phyloP scores from a whole-genome alignment of 23 tunicate species.

The Halocynthia aurantium region DNA sequence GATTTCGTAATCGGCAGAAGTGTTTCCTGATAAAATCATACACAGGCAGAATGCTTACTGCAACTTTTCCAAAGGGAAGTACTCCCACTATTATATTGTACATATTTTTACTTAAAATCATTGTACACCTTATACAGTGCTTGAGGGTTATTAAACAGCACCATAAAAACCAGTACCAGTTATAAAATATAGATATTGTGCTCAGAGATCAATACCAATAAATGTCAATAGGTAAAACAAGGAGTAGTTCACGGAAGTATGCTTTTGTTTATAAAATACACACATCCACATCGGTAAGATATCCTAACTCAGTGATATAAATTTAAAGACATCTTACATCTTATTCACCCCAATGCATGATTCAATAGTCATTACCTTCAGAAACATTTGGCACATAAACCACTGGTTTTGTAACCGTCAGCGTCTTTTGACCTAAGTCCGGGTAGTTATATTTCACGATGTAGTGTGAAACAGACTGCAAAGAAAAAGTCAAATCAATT shows the following conservation, averaged over 20 bases:
- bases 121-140: too few species aligned
- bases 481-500: neutral
- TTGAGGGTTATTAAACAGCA: too few species aligned
- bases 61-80: too few species aligned
- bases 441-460: constrained; percentile 6
- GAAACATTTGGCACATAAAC: constrained; percentile 11
- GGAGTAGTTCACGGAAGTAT: neutral
- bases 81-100: too few species aligned
- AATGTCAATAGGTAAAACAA: neutral
- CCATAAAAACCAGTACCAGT: too few species aligned
- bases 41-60: too few species aligned
- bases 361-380: constrained; percentile 6
- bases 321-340: too few species aligned
- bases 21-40: neutral
- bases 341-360: neutral
- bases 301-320: too few species aligned
- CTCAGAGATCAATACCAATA: neutral
- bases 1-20: constrained; percentile 6
- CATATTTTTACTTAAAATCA: too few species aligned
- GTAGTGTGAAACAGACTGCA: constrained; percentile 10
- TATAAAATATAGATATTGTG: too few species aligned
- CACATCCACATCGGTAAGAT: neutral
- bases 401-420: neutral
- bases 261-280: neutral
- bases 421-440: neutral